These are phyloP conservation scores for Gryllus bimaculatus DNA, from an alignment of 1,140 invertebrate species.

Conservation along the genomic window DNA sequence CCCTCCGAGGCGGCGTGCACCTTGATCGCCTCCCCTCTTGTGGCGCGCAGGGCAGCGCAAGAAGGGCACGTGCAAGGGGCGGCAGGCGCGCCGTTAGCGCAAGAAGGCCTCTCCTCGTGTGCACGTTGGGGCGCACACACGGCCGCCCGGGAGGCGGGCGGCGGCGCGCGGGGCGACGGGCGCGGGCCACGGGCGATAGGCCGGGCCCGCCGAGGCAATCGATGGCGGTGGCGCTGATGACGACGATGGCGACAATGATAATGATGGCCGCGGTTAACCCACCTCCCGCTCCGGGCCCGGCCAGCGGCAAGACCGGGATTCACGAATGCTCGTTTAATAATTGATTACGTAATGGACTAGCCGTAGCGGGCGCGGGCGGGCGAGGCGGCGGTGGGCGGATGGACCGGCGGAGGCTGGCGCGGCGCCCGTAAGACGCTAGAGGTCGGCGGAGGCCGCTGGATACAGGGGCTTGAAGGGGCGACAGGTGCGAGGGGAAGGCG, in stretches of 20 bases:
- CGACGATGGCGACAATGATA: not conserved
- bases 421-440: too few species aligned
- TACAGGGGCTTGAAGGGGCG: too few species aligned
- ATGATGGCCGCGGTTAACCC: not conserved
- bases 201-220: not conserved
- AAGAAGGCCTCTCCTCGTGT: not conserved
- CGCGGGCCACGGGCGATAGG: too few species aligned
- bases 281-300: not conserved
- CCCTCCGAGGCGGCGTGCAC: too few species aligned
- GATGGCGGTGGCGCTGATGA: not conserved
- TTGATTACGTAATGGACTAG: not conserved
- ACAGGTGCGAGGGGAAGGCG: too few species aligned
- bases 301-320: not conserved
- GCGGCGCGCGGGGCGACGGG: not conserved
- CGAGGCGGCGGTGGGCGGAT: not conserved
- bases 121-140: not conserved
- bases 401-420: too few species aligned
- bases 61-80: not conserved
- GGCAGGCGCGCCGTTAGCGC: not conserved
- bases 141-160: not conserved
- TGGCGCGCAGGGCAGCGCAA: not conserved
- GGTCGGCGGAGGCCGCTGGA: too few species aligned
- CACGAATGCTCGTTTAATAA: not conserved
- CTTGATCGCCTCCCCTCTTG: not conserved
- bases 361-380: too few species aligned